phyloP scores from a whole-genome alignment of 1,140 invertebrate genomes.

The Steinernema khuongi region DNA sequence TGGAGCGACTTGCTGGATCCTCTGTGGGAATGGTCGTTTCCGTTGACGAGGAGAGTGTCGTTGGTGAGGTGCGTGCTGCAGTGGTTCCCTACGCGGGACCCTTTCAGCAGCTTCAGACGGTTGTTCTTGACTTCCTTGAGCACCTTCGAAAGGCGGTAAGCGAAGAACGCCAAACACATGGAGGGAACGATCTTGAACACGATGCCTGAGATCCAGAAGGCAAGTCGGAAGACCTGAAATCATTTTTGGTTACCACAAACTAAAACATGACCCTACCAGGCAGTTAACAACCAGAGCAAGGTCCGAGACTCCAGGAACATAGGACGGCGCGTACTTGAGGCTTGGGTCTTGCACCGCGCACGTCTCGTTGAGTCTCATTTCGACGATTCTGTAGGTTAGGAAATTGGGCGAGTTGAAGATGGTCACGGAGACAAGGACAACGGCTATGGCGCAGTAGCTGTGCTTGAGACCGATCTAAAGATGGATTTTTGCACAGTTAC shows the following conservation, averaged over 20 bases:
- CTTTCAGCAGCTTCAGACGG: slow-evolving; percentile 34
- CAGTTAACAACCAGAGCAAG: slow-evolving; percentile 44
- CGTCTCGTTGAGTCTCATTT: slow-evolving; percentile 39
- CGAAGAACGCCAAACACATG: slow-evolving; percentile 45
- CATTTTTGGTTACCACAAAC: background rate
- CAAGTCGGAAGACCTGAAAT: slow-evolving; percentile 51
- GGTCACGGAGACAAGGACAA: slow-evolving; percentile 44
- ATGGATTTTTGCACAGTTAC: background rate
- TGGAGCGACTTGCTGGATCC: background rate
- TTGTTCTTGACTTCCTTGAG: slow-evolving; percentile 50
- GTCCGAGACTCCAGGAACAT: slow-evolving; percentile 55
- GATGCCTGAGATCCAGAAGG: slow-evolving; percentile 57
- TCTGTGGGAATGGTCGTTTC: background rate
- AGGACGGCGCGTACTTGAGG: slow-evolving; percentile 36
- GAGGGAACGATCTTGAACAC: slow-evolving; percentile 57
- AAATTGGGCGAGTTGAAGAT: slow-evolving; percentile 56
- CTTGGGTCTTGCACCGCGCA: slow-evolving; percentile 23
- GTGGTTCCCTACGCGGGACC: slow-evolving; percentile 16
- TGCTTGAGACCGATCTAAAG: slow-evolving; percentile 50
- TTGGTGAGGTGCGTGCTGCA: background rate
- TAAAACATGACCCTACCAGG: slow-evolving; percentile 30
- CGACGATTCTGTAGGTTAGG: slow-evolving; percentile 57
- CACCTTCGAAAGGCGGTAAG: slow-evolving; percentile 50
- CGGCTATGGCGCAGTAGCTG: slow-evolving; percentile 49
- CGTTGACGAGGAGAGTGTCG: background rate